Evolutionary conservation across 2,888 invertebrate genomes (phyloP).

Genomic region (Sinopyrophorus schimmeli): DNA sequence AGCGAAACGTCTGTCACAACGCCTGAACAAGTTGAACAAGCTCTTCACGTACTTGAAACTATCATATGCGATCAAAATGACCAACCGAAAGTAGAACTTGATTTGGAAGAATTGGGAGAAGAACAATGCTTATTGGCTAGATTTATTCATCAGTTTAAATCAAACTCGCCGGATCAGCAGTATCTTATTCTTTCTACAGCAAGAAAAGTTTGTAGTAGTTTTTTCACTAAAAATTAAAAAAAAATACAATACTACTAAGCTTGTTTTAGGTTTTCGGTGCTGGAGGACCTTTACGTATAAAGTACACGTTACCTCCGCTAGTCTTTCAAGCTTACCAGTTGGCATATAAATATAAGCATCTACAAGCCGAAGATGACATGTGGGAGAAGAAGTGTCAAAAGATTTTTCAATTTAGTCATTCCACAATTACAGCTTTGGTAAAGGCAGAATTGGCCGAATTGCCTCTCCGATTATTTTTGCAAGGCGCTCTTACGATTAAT

Average conservation of each 20-base stretch:
- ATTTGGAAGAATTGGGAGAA: slow-evolving; percentile 94
- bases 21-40: slow-evolving; percentile 77
- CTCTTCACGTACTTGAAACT: slow-evolving; percentile 72
- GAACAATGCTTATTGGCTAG: slow-evolving; percentile 91
- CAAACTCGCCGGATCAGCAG: slow-evolving; percentile 81
- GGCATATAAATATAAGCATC: slow-evolving; percentile 79
- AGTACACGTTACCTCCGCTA: slow-evolving; percentile 90
- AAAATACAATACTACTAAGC: neutral
- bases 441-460: slow-evolving; percentile 95
- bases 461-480: slow-evolving; percentile 89
- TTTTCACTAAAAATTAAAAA: too few relatives aligned
- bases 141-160: slow-evolving; percentile 83
- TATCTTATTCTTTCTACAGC: slow-evolving; percentile 89
- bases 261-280: slow-evolving; percentile 67
- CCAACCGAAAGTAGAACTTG: slow-evolving; percentile 67
- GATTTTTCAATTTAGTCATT: slow-evolving; percentile 97
- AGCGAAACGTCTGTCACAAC: slow-evolving; percentile 85
- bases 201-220: slow-evolving; percentile 69
- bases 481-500: slow-evolving; percentile 92
- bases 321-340: slow-evolving; percentile 92
- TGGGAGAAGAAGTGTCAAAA: slow-evolving; percentile 99
- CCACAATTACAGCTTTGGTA: slow-evolving; percentile 90
- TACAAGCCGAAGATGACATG: slow-evolving; percentile 86
- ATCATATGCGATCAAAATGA: slow-evolving; percentile 84
- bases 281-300: slow-evolving; percentile 88